Evolutionary conservation across 2,888 invertebrate genomes (phyloP), one percentile per base, ranked within the genome.

Genomic region (Brenthis ino): DNA sequence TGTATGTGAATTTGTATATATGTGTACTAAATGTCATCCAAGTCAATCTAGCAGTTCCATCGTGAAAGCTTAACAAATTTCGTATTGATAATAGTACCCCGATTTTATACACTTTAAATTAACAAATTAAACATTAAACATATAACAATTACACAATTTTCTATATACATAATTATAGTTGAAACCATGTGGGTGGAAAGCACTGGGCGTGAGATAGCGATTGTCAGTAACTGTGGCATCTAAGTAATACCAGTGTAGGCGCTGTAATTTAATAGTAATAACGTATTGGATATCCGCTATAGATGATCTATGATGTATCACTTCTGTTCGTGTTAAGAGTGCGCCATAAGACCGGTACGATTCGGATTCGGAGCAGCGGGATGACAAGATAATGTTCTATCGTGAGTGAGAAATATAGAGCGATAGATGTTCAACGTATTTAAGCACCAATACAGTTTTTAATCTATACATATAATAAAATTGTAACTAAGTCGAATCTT

Each of bases 131-230:
- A 61, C 16, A 37, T 51, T n/a, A 61, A 58, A 60, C 12, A 60
- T 6, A 48, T 8, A 60, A 50, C 48, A 60, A 60, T 60, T 48
- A 60, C 28, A 60, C 11, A 60, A 60, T 60, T 60, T 43, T 60
- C 48, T 24, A 13, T 37, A 33, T 28, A 28, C 28, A 28, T 53
- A 61, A 53, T 61, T 37, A 61, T 6, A 12, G 16, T 37, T 53
- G 33, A 13, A 16, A 53, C 12, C 20, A 14, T n/a, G 33, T 58
- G 16, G 51, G 51, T 33, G 51, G 51, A 51, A 53, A 37, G 33
- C 61, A 16, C 16, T 51, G 33, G 33, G 51, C 61, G 51, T 61
- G 61, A 51, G 61, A 61, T 11, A 61, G 50, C 33, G 33, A 51
- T 61, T 16, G 53, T 51, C 61, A 53, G 33, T 53, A 20, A 6